These are phyloP conservation scores for Hemithea aestivaria DNA, from an alignment of 2,888 invertebrate genomes.

Conservation along the genomic window DNA sequence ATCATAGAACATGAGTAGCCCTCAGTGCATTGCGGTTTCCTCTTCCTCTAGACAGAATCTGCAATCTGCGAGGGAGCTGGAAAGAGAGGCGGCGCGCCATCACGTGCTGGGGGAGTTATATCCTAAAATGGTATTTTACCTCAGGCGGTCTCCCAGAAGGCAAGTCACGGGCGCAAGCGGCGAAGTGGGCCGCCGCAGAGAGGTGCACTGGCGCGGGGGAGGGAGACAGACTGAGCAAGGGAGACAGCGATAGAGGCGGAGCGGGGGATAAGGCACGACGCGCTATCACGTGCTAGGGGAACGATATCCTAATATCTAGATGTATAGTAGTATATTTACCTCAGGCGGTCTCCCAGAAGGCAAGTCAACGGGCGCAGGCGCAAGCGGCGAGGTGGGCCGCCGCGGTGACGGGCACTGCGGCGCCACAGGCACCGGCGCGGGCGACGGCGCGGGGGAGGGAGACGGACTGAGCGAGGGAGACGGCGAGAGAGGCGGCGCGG, in stretches of 20 bases:
- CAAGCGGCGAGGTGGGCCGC: slow-evolving; percentile 26
- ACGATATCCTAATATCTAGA: too few relatives aligned
- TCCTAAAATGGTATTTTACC: too few relatives aligned
- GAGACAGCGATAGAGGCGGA: slow-evolving; percentile 24
- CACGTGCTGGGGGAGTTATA: slow-evolving; percentile 84
- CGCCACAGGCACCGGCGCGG: slow-evolving; percentile 55
- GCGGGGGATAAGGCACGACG: slow-evolving; percentile 76
- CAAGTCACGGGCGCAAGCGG: slow-evolving; percentile 44
- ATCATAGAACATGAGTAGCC: too few relatives aligned
- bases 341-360: slow-evolving; percentile 66
- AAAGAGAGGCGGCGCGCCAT: slow-evolving; percentile 79
- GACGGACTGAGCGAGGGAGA: slow-evolving; percentile 36
- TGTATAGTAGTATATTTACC: too few relatives aligned
- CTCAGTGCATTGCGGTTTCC: too few relatives aligned
- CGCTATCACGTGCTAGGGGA: slow-evolving; percentile 83
- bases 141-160: slow-evolving; percentile 66
- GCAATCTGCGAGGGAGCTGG: too few relatives aligned
- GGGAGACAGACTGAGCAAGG: too few relatives aligned
- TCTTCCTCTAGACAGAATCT: too few relatives aligned
- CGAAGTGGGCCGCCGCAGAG: slow-evolving; percentile 31
- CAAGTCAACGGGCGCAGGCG: slow-evolving; percentile 51
- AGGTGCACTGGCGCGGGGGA: slow-evolving; percentile 30
- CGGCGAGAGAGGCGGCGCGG: slow-evolving; percentile 31
- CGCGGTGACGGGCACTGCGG: slow-evolving; percentile 34
- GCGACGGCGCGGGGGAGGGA: slow-evolving; percentile 34